These are phyloP conservation scores for Rhagonycha fulva DNA, from an alignment of 2,888 invertebrate genomes.

Conservation along the genomic window DNA sequence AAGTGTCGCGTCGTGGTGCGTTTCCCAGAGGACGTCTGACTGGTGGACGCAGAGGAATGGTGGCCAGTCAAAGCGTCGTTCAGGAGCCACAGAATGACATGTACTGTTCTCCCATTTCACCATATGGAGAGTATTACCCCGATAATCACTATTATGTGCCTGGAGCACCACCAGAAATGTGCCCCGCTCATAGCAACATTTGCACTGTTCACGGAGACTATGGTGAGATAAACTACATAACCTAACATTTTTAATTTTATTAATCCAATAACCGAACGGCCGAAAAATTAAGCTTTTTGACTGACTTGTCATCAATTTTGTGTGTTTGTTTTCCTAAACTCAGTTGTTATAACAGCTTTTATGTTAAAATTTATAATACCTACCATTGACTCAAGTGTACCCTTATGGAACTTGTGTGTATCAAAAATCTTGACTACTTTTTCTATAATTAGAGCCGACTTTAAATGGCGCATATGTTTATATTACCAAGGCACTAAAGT, in stretches of 20 bases:
- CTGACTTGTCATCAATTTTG: neutral
- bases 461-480: too few species aligned
- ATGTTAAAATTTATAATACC: too few species aligned
- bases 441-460: too few species aligned
- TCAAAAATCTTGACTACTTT: too few species aligned
- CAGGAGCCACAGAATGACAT: slow-evolving; percentile 53
- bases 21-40: slow-evolving; percentile 58
- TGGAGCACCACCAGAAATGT: slow-evolving; percentile 56
- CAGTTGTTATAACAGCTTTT: too few species aligned
- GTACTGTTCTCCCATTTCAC: slow-evolving; percentile 54
- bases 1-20: slow-evolving; percentile 40
- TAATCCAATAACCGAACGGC: too few species aligned
- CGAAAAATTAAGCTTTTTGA: too few species aligned
- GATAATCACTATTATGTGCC: slow-evolving; percentile 59
- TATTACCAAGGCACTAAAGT: too few species aligned
- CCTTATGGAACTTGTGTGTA: too few species aligned
- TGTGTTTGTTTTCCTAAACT: neutral
- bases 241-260: neutral
- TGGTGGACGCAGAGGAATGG: slow-evolving; percentile 57
- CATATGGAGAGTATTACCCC: slow-evolving; percentile 64
- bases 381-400: too few species aligned
- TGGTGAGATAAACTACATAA: slow-evolving; percentile 60
- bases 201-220: slow-evolving; percentile 76
- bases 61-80: slow-evolving; percentile 54
- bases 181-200: slow-evolving; percentile 65